Conservation (phyloP, 1,140 invertebrate species). For the Drosophila subpulchrella region DNA sequence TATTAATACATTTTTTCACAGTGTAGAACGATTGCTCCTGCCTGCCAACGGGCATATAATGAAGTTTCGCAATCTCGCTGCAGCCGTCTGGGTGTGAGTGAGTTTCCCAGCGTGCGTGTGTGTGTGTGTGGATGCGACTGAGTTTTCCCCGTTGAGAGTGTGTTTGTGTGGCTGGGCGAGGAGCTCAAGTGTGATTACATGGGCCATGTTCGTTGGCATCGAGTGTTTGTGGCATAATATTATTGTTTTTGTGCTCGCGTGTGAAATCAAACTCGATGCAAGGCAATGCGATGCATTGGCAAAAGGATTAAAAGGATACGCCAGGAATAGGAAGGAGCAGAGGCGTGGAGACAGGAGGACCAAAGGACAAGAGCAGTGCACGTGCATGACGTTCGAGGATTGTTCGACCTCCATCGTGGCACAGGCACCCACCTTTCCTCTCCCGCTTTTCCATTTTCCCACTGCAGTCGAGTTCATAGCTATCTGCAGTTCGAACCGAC, state of each 20-base stretch:
- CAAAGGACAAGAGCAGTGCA: slow-evolving; percentile 5
- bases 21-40: slow-evolving; percentile 19
- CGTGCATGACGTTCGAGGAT: slow-evolving; percentile 40
- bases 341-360: slow-evolving; percentile 1
- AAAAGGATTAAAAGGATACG: slow-evolving; percentile 81
- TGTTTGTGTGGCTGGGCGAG: slow-evolving; percentile 24
- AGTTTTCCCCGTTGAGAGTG: slow-evolving; percentile 4
- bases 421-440: too few relatives aligned
- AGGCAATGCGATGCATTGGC: slow-evolving; percentile 73
- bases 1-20: neutral
- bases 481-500: slow-evolving; percentile 43
- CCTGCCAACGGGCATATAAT: slow-evolving; percentile 70
- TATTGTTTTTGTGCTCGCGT: slow-evolving; percentile 82
- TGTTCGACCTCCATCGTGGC: neutral
- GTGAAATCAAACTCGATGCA: slow-evolving; percentile 79
- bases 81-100: slow-evolving; percentile 23
- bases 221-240: slow-evolving; percentile 82
- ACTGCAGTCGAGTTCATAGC: slow-evolving; percentile 11
- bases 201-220: slow-evolving; percentile 76
- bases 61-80: slow-evolving; percentile 79
- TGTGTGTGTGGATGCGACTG: neutral
- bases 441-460: slow-evolving; percentile 3
- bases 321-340: slow-evolving; percentile 10
- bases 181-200: slow-evolving; percentile 81
- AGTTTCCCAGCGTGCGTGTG: slow-evolving; percentile 4